A percentile compares a stretch with the other conserved stretches of the same genome.
These are phyloP conservation scores for Ips nitidus DNA, from an alignment of 1,140 invertebrate species.

Conservation along the genomic window DNA sequence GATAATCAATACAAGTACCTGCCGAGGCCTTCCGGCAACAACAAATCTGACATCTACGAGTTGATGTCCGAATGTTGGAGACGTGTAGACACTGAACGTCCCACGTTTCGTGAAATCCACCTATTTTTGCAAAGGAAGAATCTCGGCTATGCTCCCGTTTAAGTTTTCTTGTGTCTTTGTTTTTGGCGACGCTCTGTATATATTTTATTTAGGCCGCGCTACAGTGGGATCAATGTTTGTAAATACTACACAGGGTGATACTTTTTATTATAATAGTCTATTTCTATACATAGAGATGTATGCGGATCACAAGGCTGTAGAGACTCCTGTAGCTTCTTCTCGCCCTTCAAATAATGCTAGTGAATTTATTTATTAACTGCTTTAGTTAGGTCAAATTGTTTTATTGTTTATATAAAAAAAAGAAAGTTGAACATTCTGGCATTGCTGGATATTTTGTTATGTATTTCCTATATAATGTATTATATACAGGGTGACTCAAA, in stretches of 20 bases:
- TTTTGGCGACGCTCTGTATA: not conserved
- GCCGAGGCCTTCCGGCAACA: slow-evolving; percentile 59
- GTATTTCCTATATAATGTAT: no score
- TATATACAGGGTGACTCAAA: no score
- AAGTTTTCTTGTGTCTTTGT: slow-evolving; percentile 11
- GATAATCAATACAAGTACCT: slow-evolving; percentile 67
- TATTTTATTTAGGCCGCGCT: not conserved
- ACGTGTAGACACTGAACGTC: slow-evolving; percentile 67
- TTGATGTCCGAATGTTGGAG: slow-evolving; percentile 84
- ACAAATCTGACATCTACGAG: slow-evolving; percentile 72
- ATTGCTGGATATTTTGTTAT: no score
- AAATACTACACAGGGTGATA: slow-evolving; percentile 39
- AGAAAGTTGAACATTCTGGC: no score
- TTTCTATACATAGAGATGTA: slow-evolving; percentile 3
- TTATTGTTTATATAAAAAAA: no score
- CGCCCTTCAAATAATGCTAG: no score
- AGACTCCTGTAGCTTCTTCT: no score
- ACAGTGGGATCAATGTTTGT: slow-evolving; percentile 38
- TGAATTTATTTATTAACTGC: no score
- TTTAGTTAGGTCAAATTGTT: no score
- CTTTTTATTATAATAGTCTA: slow-evolving; percentile 14
- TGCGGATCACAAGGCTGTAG: no score
- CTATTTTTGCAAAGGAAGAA: slow-evolving; percentile 81
- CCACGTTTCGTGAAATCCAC: slow-evolving; percentile 79
- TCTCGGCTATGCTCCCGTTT: slow-evolving; percentile 68